phyloP scores from a whole-genome alignment of 2,113 vertebrate species.

The Nannospalax galili region DNA sequence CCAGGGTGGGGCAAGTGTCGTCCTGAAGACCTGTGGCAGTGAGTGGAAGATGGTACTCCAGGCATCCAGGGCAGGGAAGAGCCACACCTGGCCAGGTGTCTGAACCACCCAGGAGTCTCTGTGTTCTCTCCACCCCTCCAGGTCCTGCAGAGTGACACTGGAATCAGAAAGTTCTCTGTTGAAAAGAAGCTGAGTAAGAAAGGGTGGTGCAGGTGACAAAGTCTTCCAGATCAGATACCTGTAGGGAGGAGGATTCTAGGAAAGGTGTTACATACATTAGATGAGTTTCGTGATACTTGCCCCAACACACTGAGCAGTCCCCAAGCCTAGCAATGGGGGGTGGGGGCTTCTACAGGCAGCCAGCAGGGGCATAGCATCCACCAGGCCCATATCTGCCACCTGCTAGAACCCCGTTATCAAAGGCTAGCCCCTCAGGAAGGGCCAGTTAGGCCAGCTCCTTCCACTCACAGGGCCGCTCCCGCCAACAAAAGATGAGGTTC shows the following conservation, averaged over 20 bases:
- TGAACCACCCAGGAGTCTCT: no score
- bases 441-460: conserved; percentile 58
- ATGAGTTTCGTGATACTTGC: background rate
- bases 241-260: background rate
- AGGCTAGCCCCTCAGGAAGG: background rate
- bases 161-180: background rate
- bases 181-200: background rate
- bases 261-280: background rate
- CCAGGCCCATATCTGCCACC: conserved; percentile 62
- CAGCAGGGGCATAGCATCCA: conserved; percentile 42
- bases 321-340: conserved; percentile 64
- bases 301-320: conserved; percentile 71
- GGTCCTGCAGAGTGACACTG: no score
- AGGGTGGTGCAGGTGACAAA: background rate
- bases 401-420: conserved; percentile 78
- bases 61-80: conserved; percentile 78
- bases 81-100: conserved; percentile 78
- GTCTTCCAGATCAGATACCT: background rate
- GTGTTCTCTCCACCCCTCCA: background rate
- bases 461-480: background rate
- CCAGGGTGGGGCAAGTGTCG: conserved; percentile 74
- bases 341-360: conserved; percentile 59
- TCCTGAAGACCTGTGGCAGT: conserved; percentile 76
- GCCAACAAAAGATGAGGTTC: background rate
- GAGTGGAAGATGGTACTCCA: conserved; percentile 76